phyloP scores from a whole-genome alignment of 1,140 invertebrate species.

The Cydia strobilella region DNA sequence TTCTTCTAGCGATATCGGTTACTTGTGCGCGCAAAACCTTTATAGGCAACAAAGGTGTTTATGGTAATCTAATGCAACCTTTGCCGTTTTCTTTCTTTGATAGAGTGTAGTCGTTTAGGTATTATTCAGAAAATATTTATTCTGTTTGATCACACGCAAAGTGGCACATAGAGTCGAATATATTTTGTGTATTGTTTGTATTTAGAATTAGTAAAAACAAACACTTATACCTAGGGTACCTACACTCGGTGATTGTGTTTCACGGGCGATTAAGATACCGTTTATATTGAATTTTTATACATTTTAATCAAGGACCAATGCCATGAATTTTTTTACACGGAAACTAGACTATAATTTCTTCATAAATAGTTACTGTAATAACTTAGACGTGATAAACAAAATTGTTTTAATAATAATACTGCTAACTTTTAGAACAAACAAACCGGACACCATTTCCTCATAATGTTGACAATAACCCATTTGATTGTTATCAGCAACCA shows the following conservation, averaged over 20 bases:
- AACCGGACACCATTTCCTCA: not conserved
- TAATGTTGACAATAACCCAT: no score
- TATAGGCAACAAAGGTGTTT: not conserved
- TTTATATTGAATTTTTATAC: no score
- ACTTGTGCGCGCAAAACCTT: not conserved
- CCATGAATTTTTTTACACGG: no score
- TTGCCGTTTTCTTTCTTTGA: slow-evolving; percentile 5
- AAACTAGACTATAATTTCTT: no score
- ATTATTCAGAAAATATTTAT: not conserved
- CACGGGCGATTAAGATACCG: no score
- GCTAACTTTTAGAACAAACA: not conserved
- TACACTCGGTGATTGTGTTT: no score
- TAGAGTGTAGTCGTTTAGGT: not conserved
- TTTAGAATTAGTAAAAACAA: not conserved
- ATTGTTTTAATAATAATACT: no score
- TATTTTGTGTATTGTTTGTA: not conserved
- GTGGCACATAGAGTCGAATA: not conserved
- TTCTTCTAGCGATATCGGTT: not conserved
- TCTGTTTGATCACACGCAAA: not conserved
- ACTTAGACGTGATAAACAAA: no score
- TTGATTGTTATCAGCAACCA: no score
- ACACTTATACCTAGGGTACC: no score
- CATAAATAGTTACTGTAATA: no score
- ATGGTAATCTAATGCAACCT: slow-evolving; percentile 17
- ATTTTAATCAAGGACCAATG: no score